A percentile compares a stretch with the other conserved stretches of the same genome.
phyloP scores from a whole-genome alignment of 2,113 vertebrate species.

The Arizona elegans region DNA sequence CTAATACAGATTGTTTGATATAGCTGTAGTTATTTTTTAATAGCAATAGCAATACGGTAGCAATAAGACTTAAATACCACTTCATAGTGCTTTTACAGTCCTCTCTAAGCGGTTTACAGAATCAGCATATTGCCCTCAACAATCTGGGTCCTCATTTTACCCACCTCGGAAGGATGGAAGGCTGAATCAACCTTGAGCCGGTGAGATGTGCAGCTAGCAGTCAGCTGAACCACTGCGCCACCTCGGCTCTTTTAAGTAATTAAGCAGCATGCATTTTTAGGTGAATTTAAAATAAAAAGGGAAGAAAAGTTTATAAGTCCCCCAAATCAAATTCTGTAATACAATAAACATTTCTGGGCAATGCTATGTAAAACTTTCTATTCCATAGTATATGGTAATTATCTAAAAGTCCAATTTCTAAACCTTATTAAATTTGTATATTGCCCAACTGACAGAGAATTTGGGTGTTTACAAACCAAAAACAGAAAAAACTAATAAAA shows the following conservation, averaged over 20 bases:
- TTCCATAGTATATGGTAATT: neutral
- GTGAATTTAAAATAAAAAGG: neutral
- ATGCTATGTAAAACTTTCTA: neutral
- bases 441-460: neutral
- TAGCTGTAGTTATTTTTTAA: neutral
- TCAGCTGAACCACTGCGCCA: too few relatives aligned
- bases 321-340: neutral
- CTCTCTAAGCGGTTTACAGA: too few relatives aligned
- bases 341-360: neutral
- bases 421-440: neutral
- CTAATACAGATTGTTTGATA: neutral
- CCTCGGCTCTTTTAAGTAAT: neutral
- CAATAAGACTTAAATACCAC: too few relatives aligned
- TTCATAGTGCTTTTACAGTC: too few relatives aligned
- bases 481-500: neutral
- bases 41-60: too few relatives aligned
- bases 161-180: too few relatives aligned
- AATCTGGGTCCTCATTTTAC: too few relatives aligned
- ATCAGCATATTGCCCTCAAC: too few relatives aligned
- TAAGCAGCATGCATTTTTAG: neutral
- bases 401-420: neutral
- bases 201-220: too few relatives aligned
- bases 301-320: neutral
- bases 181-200: too few relatives aligned
- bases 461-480: neutral